Evolutionary conservation across 2,113 vertebrate genomes (phyloP).

Genomic region (Perca flavescens): DNA sequence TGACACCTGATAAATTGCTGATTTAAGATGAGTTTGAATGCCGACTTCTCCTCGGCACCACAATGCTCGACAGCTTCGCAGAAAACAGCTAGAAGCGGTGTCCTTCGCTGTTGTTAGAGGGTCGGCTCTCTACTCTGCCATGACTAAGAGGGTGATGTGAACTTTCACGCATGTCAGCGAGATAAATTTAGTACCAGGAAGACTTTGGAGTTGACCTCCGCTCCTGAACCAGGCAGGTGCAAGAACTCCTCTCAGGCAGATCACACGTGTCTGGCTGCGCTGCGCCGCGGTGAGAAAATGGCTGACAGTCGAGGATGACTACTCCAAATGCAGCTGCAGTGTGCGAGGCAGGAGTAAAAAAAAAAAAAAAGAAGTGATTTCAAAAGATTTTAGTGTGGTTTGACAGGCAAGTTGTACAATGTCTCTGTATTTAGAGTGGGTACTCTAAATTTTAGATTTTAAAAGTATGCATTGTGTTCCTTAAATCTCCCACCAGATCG

Average conservation of each 20-base stretch:
- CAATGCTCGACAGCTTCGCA: neutral
- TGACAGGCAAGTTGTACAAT: slow-evolving; percentile 16
- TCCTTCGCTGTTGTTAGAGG: slow-evolving; percentile 42
- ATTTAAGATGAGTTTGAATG: slow-evolving; percentile 34
- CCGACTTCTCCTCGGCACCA: neutral
- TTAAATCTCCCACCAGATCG: slow-evolving; percentile 4
- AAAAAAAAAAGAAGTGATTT: neutral
- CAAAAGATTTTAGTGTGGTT: neutral
- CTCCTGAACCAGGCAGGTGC: slow-evolving; percentile 70
- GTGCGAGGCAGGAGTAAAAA: neutral
- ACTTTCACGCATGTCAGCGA: slow-evolving; percentile 58
- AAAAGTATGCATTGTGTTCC: slow-evolving; percentile 25
- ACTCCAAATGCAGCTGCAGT: slow-evolving; percentile 31
- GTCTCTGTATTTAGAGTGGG: slow-evolving; percentile 13
- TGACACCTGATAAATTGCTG: slow-evolving; percentile 24
- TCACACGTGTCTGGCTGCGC: slow-evolving; percentile 53
- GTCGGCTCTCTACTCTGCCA: slow-evolving; percentile 24
- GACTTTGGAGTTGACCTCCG: slow-evolving; percentile 56
- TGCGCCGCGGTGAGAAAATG: slow-evolving; percentile 56
- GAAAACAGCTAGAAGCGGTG: slow-evolving; percentile 12
- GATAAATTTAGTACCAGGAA: slow-evolving; percentile 65
- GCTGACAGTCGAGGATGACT: slow-evolving; percentile 47
- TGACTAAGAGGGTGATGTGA: slow-evolving; percentile 50
- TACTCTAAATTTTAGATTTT: slow-evolving; percentile 12
- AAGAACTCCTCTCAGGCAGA: slow-evolving; percentile 75